Evolutionary conservation across 1,140 invertebrate genomes (phyloP), one percentile per base, ranked within the genome.

Genomic region (Cydia fagiglandana): DNA sequence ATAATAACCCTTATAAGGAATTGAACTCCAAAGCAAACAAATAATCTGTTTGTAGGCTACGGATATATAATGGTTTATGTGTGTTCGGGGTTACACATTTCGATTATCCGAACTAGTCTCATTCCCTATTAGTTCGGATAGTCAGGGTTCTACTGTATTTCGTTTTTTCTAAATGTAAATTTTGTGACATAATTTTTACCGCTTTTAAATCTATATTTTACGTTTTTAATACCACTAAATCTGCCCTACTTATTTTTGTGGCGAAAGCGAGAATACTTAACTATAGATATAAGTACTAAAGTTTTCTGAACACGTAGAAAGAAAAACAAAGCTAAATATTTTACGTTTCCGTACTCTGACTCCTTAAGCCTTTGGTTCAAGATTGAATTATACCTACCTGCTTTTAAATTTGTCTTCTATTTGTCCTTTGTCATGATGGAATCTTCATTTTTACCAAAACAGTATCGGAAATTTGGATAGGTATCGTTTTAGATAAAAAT

Each of bases 271-370:
- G 75, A 30, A 30, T 76, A 38, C 73, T 75, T 81, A 82, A 83
- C 77, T 64, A 64, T 64, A 64, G 82, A 84, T 84, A 81, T 81
- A 77, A 75, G n/a, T n/a, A n/a, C n/a, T 64, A 50, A 78, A 81
- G 75, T 85, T 81, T 34, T 34, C 64, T 30, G 28, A n/a, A 15
- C 73, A 45, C 61, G 75, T 75, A 17, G 73, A 77, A 76, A 80
- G 75, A 82, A 80, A 85, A 80, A 81, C 77, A 80, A 75, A 64
- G 50, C 75, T 84, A 79, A 82, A 86, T 83, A 84, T 81, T 83
- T 84, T 79, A 83, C 74, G 34, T 70, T 70, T 10, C 34, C 66
- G 15, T 70, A 17, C 68, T 78, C 53, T 70, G 74, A 76, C 68
- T 66, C 64, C 75, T 74, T 75, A 77, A 64, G 79, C 75, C 45